Evolutionary conservation across 2,797 vertebrate species (phyloP), one percentile per base, ranked within the genome.

Genomic region (Lutjanus campechanus): DNA sequence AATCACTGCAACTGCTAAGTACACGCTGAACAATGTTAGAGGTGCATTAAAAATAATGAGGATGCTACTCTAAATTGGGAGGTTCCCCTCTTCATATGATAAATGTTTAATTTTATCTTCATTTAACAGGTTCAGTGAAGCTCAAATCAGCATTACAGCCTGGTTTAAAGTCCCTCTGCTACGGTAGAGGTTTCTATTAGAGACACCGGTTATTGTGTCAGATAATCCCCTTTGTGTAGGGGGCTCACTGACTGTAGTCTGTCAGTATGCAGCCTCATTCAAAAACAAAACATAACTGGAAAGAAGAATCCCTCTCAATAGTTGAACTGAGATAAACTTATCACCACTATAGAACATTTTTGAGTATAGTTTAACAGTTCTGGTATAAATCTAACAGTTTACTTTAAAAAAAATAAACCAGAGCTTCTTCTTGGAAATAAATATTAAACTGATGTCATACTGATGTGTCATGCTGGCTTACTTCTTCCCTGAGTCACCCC

Each of bases 381-480:
- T 29, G 55, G 47, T 29, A 11, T 49, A 25, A 0, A n/a, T 69
- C 16, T 55, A 17, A 59, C 36, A 36, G 20, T 56, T 62, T 49
- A 51, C 19, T 22, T 40, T 29, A 19, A 4, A 1, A 49, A 59
- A 44, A 50, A 40, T 43, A 75, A 69, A 81, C 2, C 11, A 15
- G 3, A 68, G 16, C 56, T 71, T 76, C 29, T 5, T 47, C 20
- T 53, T 66, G 51, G 67, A 77, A 63, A 79, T 44, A 56, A 77
- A 78, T 77, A 77, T 40, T 49, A 51, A 78, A 76, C 46, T 92
- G 91, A 93, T 87, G 83, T 76, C 83, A 87, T 86, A 73, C 64
- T 85, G 88, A 85, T 86, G 89, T 82, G 92, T 92, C 92, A 94
- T 87, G 82, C 80, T 84, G 73, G 79, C 87, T 77, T 82, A 44